phyloP scores from a whole-genome alignment of 2,888 invertebrate genomes.

The Eupithecia exiguata region DNA sequence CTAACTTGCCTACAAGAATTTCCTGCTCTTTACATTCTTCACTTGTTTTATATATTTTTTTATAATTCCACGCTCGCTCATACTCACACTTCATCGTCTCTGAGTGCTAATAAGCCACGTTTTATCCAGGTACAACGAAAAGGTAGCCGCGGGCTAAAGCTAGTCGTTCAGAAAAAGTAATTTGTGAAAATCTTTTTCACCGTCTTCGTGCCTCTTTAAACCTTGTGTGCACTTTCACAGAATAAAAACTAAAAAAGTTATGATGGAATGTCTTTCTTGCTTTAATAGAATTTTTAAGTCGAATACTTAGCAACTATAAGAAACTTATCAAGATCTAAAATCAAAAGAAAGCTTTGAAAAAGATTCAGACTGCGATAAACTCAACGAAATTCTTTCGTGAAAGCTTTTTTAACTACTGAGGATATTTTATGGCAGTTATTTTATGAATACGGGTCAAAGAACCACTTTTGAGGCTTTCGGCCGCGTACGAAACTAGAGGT shows the following conservation, averaged over 20 bases:
- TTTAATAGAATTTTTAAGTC: slow-evolving; percentile 21
- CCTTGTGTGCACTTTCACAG: background rate
- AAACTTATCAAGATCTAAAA: slow-evolving; percentile 17
- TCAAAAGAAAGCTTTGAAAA: slow-evolving; percentile 27
- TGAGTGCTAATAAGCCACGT: background rate
- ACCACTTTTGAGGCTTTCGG: background rate
- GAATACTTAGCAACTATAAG: slow-evolving; percentile 16
- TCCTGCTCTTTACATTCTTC: no score
- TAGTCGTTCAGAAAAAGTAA: background rate
- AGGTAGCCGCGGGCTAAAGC: background rate
- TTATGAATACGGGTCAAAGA: background rate
- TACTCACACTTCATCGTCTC: no score
- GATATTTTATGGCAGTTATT: slow-evolving; percentile 5
- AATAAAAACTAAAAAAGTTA: slow-evolving; percentile 15
- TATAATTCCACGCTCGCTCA: no score
- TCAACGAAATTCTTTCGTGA: slow-evolving; percentile 31
- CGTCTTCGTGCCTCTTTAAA: background rate
- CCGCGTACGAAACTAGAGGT: no score
- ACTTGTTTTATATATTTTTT: no score
- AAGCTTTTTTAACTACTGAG: slow-evolving; percentile 1
- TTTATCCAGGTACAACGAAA: background rate
- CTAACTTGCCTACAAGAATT: no score
- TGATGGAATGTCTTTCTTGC: slow-evolving; percentile 11
- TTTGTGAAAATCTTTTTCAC: background rate
- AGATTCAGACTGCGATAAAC: slow-evolving; percentile 33